Base-by-base conservation (phyloP, 2,797 vertebrate species). In the Denticeps clupeoides region DNA sequence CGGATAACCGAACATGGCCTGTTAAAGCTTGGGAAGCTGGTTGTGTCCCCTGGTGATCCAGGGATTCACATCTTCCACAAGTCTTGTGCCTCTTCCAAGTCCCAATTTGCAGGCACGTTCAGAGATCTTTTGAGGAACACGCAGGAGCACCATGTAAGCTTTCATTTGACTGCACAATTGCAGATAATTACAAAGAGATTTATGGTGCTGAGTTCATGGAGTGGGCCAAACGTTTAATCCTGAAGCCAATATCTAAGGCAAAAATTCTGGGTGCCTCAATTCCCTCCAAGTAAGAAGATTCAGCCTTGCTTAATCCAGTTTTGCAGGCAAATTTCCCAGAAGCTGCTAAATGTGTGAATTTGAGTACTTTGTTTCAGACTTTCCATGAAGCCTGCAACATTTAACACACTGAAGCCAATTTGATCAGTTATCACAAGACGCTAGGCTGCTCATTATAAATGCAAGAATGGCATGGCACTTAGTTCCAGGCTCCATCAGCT, bases 191-290 rank as follows among this genome's bases (percentile, higher is more conserved):
- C 68, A 62, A 53, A 57, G 63, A 68, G 49, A 53, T 67, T 69
- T 54, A 55, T 56, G 69, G 68, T 75, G 64, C 73, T 54, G 35
- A 64, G 68, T 77, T 81, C 66, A 60, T 53, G 12, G 67, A 68
- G 57, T 69, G 61, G 62, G 73, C 78, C 79, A 81, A 80, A 69
- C 58, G 68, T 83, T 79, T 81, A 65, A 80, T 81, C 74, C 70
- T 3, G 22, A 52, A 75, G 75, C 75, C 76, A 81, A 72, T 60
- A 69, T 67, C 70, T 53, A 74, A 71, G 73, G 69, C 72, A 69
- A 75, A 76, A 69, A 74, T 73, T 71, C 55, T 58, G 58, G 18
- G 37, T 4, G 64, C 63, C 75, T 73, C 73, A 74, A 77, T 80
- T 81, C 52, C 53, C 64, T 72, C 68, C 65, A 69, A 70, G 73